phyloP scores from a whole-genome alignment of 2,888 invertebrate genomes.

The Eristalinus aeneus region DNA sequence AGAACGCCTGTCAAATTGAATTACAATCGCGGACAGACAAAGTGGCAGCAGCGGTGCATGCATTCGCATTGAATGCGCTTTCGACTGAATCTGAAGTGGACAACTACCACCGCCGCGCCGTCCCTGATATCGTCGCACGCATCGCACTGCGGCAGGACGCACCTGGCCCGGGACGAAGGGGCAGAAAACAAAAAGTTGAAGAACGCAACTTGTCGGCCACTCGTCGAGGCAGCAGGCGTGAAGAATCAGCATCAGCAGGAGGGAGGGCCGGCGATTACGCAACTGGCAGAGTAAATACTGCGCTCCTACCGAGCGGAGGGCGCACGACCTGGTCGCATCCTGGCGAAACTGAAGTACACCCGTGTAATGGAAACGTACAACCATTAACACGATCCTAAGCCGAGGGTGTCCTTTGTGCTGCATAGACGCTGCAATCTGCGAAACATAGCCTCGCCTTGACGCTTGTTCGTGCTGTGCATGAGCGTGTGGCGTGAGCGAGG shows the following conservation, averaged over 20 bases:
- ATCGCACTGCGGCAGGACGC: neutral
- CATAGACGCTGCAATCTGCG: constrained; percentile 19
- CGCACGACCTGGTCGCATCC: neutral
- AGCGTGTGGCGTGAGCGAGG: neutral
- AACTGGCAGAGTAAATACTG: constrained; percentile 34
- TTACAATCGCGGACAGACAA: constrained; percentile 28
- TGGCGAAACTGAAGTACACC: constrained; percentile 26
- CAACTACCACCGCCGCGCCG: neutral
- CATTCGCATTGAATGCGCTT: constrained; percentile 21
- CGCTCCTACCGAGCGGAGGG: constrained; percentile 15
- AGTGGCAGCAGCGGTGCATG: constrained; percentile 25
- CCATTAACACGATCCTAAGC: constrained; percentile 10
- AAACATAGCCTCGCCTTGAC: constrained; percentile 27
- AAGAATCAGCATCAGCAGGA: constrained; percentile 29
- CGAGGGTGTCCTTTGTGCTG: constrained; percentile 38
- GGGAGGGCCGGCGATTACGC: constrained; percentile 4
- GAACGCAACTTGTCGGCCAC: neutral
- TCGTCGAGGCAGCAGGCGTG: constrained; percentile 21
- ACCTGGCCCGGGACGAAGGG: neutral
- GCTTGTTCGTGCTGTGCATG: neutral
- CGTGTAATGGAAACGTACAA: constrained; percentile 14
- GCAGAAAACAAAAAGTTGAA: neutral
- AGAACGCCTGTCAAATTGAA: constrained; percentile 41
- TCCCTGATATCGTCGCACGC: neutral
- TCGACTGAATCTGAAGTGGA: constrained; percentile 29